Evolutionary conservation across 2,888 invertebrate genomes (phyloP).

Genomic region (Priocnemis perturbator): DNA sequence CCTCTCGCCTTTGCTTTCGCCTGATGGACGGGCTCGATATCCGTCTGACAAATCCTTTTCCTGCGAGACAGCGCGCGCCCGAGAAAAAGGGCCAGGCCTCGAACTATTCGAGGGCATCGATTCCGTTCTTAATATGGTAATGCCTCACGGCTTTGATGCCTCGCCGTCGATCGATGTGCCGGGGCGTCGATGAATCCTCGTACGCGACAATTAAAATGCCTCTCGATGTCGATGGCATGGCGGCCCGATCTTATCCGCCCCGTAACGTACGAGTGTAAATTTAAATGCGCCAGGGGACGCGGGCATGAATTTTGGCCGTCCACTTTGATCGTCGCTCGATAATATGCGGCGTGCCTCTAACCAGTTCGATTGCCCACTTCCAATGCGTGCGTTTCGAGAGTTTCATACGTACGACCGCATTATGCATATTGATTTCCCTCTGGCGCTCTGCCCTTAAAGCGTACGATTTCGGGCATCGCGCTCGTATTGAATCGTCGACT

Average conservation of each 20-base stretch:
- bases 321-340: too few relatives aligned
- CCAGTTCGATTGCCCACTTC: too few relatives aligned
- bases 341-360: too few relatives aligned
- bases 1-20: not conserved
- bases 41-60: conserved; percentile 40
- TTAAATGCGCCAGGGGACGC: not conserved
- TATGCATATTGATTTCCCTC: too few relatives aligned
- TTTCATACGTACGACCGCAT: too few relatives aligned
- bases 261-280: conserved; percentile 9
- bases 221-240: not conserved
- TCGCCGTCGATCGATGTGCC: conserved; percentile 1
- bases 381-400: too few relatives aligned
- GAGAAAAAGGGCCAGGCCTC: conserved; percentile 8
- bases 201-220: conserved; percentile 6
- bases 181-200: conserved; percentile 1
- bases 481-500: too few relatives aligned
- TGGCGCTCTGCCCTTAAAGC: too few relatives aligned
- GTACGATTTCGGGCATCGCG: too few relatives aligned
- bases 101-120: conserved; percentile 2
- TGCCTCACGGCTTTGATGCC: not conserved
- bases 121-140: conserved; percentile 35
- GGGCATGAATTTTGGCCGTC: too few relatives aligned
- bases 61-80: conserved; percentile 23
- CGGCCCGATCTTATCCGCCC: not conserved
- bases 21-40: conserved; percentile 20